Evolutionary conservation across 1,140 invertebrate genomes (phyloP), one percentile per base, ranked within the genome.

Genomic region (Hesperophylax magnus): DNA sequence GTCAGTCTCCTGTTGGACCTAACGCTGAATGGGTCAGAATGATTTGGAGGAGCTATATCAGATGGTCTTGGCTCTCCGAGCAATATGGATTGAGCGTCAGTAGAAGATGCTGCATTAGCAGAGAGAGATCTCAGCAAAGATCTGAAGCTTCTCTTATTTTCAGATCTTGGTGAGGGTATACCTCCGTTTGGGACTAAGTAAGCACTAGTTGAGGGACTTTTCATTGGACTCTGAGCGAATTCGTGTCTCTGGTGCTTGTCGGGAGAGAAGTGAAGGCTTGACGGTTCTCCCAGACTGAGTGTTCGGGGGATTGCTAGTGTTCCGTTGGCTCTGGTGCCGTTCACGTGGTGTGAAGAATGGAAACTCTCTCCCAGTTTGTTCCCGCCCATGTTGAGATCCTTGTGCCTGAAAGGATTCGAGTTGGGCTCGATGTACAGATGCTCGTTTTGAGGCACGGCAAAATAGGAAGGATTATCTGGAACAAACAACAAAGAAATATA

Each of bases 381-480:
- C 2, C 56, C 17, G 58, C 67, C 67, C 63, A 71, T 75, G 4
- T 60, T 72, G 14, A 18, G 6, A 15, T 17, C 54, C 1, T 60
- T 27, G 58, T 54, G 53, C 0, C 58, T 31, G 20, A 79, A 69
- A 0, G 58, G 52, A 54, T 77, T 79, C 31, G 72, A 52, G 47
- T 15, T 24, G 2, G 22, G n/a, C 17, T 63, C 53, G 7, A 20
- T 63, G 65, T 65, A 76, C n/a, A 27, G 11, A 3, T 47, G 52
- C 61, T 81, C 78, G 18, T 87, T 89, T 67, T 89, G 88, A 63
- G 90, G 87, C 80, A 91, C 86, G 72, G 90, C 88, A 81, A 91
- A 91, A 85, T 91, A 91, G n/a, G 91, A 91, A 58, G 91, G 91
- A 84, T 91, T 91, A 86, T 91, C 91, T 91, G 87, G 18, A 89